phyloP scores from a whole-genome alignment of 2,888 invertebrate genomes.

The Nyleta sp. region DNA sequence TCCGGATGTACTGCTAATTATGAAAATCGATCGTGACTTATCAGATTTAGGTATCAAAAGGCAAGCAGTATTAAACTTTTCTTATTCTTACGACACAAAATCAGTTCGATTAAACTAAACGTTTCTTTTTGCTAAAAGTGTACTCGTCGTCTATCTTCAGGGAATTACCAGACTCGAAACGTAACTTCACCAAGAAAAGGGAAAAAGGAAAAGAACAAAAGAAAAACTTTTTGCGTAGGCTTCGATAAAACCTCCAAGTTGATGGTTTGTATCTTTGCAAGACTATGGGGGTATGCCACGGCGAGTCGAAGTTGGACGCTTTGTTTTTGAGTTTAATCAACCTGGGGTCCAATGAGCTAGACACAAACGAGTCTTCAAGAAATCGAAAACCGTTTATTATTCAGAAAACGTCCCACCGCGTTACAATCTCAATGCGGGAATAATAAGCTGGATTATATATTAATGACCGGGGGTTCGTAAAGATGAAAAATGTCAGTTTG shows the following conservation, averaged over 20 bases:
- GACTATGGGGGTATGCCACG: not conserved
- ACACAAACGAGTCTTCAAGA: too few species aligned
- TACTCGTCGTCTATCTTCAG: conserved; percentile 9
- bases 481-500: conserved; percentile 19
- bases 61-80: too few species aligned
- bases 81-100: not conserved
- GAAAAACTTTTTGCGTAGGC: conserved; percentile 36
- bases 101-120: conserved; percentile 2
- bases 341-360: conserved; percentile 18
- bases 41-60: too few species aligned
- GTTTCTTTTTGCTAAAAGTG: not conserved
- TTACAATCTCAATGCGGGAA: not conserved
- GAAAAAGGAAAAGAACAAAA: conserved; percentile 5
- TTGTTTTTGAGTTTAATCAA: conserved; percentile 46
- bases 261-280: conserved; percentile 14
- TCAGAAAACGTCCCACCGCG: conserved; percentile 8
- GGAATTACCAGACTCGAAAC: conserved; percentile 4
- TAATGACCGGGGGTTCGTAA: conserved; percentile 10
- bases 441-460: conserved; percentile 15
- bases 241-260: conserved; percentile 38
- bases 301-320: conserved; percentile 20
- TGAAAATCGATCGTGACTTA: too few species aligned
- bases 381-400: conserved; percentile 32
- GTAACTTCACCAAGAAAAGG: conserved; percentile 5
- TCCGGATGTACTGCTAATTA: too few species aligned